These are phyloP conservation scores for Choristoneura fumiferana DNA, from an alignment of 1,140 invertebrate species.

Conservation along the genomic window DNA sequence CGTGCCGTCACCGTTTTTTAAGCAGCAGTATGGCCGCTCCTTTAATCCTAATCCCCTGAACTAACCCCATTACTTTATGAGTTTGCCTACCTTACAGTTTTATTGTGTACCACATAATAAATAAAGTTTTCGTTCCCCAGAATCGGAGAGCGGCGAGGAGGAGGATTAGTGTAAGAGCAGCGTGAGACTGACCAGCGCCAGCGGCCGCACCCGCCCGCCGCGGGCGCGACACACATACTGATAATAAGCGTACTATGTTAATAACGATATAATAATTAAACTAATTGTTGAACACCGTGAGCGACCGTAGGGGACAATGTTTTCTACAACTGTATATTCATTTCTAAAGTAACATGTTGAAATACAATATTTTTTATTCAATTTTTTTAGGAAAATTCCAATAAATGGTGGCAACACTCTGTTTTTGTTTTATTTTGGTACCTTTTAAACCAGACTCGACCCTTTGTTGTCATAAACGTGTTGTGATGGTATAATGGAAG, in stretches of 20 bases:
- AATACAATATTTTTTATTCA: slow-evolving; percentile 78
- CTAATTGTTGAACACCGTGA: slow-evolving; percentile 25
- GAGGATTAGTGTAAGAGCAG: slow-evolving; percentile 73
- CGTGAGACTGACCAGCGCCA: slow-evolving; percentile 73
- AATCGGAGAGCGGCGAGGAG: slow-evolving; percentile 70
- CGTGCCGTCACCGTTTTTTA: too few relatives aligned
- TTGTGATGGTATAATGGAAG: too few relatives aligned
- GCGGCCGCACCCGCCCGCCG: too few relatives aligned
- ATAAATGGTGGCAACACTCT: slow-evolving; percentile 73
- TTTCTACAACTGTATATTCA: slow-evolving; percentile 73
- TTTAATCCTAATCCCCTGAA: too few relatives aligned
- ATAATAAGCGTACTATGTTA: slow-evolving; percentile 28
- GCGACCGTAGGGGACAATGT: slow-evolving; percentile 43
- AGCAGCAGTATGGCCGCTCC: too few relatives aligned
- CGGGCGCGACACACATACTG: slow-evolving; percentile 37
- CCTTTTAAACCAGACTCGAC: too few relatives aligned
- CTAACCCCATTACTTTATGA: too few relatives aligned
- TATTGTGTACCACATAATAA: too few relatives aligned
- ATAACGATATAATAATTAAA: slow-evolving; percentile 33
- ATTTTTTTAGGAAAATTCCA: slow-evolving; percentile 77
- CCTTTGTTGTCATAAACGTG: too few relatives aligned
- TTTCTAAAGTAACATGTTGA: slow-evolving; percentile 74
- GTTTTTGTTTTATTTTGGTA: slow-evolving; percentile 47
- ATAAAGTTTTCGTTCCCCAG: slow-evolving; percentile 36
- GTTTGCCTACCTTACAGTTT: too few relatives aligned